These are phyloP conservation scores for Heliconius eleuchia DNA, from an alignment of 1,140 invertebrate species.

Conservation along the genomic window DNA sequence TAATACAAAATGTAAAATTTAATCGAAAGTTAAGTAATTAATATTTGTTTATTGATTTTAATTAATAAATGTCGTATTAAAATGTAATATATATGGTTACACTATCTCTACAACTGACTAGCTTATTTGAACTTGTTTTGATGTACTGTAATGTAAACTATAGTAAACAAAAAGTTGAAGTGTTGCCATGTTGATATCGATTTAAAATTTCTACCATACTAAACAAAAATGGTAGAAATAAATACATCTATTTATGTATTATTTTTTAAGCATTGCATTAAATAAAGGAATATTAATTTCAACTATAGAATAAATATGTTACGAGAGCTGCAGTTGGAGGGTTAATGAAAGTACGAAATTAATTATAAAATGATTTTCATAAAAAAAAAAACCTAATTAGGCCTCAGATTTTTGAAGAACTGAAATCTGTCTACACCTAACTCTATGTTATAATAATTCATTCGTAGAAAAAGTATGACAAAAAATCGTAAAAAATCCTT, in stretches of 20 bases:
- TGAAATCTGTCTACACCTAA: too few species aligned
- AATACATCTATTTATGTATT: not conserved
- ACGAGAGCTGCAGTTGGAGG: too few species aligned
- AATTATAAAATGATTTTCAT: too few species aligned
- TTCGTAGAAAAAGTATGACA: too few species aligned
- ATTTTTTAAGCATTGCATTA: not conserved
- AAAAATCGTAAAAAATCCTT: too few species aligned
- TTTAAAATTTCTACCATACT: conserved; percentile 32
- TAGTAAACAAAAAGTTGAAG: conserved; percentile 62
- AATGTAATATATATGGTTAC: not conserved
- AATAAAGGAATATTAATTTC: not conserved
- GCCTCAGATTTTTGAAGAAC: too few species aligned
- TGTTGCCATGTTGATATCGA: conserved; percentile 38
- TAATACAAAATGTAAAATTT: not conserved
- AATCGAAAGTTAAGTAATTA: not conserved
- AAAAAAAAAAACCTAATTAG: too few species aligned
- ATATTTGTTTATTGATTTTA: not conserved
- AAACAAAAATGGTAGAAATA: not conserved
- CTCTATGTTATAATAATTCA: too few species aligned
- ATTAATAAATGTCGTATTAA: not conserved
- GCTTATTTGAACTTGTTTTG: conserved; percentile 54
- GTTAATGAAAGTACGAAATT: too few species aligned
- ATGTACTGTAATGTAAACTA: conserved; percentile 40
- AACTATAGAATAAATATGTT: too few species aligned
- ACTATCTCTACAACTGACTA: conserved; percentile 38